Base-by-base conservation (phyloP, 1,140 invertebrate genomes). In the Listronotus oregonensis region DNA sequence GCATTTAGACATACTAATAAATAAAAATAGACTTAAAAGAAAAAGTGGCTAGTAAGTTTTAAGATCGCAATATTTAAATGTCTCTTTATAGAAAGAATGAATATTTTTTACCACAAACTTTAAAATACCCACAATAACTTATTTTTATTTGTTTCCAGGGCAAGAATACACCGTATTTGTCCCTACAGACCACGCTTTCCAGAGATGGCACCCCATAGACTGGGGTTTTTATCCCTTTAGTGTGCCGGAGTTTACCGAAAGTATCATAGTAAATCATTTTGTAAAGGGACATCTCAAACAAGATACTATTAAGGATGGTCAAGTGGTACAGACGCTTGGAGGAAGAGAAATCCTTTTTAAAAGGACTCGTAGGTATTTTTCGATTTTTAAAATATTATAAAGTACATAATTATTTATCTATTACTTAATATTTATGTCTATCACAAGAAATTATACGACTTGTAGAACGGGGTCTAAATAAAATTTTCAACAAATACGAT, bases 211-310 rank as follows among this genome's bases (percentile, higher is more conserved):
- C 76, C 86, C 86, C 40, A 87, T 87, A 64, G 86, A 88, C 75
- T 88, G 86, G 86, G 86, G 86, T 37, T 88, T 88, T 77, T 87
- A 87, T 75, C 86, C 86, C 5, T 88, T 88, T 74, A 83, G 83
- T 66, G 86, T 87, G 34, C 83, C 84, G 10, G 85, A 87, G 71
- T 88, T 88, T 70, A 86, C 85, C 8, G 84, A 85, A 71, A 82
- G 79, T 59, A 79, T 86, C 46, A 81, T 87, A 55, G 78, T 82
- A 37, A 87, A 87, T 75, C 86, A 87, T 71, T 86, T 87, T 73
- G 77, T 87, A 14, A 78, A 81, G 51, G 85, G 84, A 6, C 81
- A 84, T 68, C 77, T 87, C 34, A 81, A 80, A 60, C 83, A 86
- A 66, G 80, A 85, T 27, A 79, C 79, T 37, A 81, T 87, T 34